Evolutionary conservation across 2,888 invertebrate genomes (phyloP).

Genomic region (Podabrus alpinus): DNA sequence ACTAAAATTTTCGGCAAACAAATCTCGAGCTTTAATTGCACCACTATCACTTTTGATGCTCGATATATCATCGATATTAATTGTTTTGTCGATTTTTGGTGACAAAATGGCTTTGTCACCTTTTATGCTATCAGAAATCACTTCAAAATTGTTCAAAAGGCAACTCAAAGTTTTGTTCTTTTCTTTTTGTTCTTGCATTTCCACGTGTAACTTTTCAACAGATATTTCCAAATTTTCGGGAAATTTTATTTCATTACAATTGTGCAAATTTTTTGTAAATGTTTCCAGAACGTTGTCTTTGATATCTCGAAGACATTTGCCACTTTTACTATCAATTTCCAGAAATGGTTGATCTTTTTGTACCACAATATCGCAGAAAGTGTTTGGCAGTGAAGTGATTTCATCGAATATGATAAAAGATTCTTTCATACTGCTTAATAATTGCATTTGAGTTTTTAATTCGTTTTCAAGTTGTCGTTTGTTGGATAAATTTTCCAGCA

Average conservation of each 20-base stretch:
- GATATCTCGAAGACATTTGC: neutral
- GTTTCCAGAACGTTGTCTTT: neutral
- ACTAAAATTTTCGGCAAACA: neutral
- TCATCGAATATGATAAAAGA: neutral
- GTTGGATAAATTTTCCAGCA: neutral
- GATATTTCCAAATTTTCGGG: neutral
- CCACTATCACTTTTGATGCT: neutral
- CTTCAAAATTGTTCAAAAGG: neutral
- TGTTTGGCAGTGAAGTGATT: neutral
- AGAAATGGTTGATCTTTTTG: neutral
- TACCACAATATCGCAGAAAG: neutral
- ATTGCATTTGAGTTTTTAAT: neutral
- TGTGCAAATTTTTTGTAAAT: neutral
- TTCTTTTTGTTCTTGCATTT: neutral
- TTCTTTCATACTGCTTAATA: neutral
- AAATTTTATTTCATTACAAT: neutral
- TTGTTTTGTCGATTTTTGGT: no score
- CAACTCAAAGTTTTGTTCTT: neutral
- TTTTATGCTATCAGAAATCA: neutral
- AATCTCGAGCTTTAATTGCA: neutral
- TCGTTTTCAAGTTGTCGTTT: neutral
- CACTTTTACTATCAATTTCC: neutral
- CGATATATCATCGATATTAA: neutral
- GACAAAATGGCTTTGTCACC: no score
- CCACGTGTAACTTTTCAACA: neutral